A percentile compares a stretch with the other conserved stretches of the same genome.
These are phyloP conservation scores for Peucedramus taeniatus DNA, from an alignment of 2,113 vertebrate genomes.

Conservation along the genomic window DNA sequence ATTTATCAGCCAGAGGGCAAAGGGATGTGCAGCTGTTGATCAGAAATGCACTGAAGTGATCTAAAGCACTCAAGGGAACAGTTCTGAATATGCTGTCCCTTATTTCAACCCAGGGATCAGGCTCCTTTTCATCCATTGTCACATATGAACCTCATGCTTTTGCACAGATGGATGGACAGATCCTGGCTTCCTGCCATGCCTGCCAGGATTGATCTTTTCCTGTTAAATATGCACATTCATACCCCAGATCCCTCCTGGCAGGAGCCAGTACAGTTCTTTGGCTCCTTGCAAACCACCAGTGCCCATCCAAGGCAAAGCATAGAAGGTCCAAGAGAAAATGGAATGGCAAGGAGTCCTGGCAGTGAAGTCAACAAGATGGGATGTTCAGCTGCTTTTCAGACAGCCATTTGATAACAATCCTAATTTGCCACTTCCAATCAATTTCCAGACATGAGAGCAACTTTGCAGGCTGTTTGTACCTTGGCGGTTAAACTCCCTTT, in stretches of 20 bases:
- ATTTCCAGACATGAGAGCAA: neutral
- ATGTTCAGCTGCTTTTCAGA: conserved; percentile 8
- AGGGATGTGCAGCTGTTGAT: neutral
- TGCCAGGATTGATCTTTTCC: neutral
- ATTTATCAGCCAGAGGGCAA: neutral
- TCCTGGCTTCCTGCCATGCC: neutral
- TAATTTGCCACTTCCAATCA: neutral
- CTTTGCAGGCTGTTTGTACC: neutral
- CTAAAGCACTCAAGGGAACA: neutral
- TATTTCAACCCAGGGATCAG: neutral
- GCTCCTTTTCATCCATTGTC: neutral
- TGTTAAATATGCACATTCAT: neutral
- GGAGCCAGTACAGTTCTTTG: neutral
- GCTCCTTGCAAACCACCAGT: neutral
- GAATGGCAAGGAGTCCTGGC: neutral
- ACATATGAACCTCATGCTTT: neutral
- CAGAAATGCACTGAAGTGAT: neutral
- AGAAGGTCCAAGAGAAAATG: neutral
- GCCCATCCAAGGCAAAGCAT: neutral
- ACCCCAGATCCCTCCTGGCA: neutral
- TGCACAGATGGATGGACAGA: neutral
- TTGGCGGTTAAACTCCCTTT: neutral
- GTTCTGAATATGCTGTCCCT: neutral
- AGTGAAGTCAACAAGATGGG: neutral
- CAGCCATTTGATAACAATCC: conserved; percentile 1